phyloP scores from a whole-genome alignment of 2,888 invertebrate genomes.

The Miltochrista miniata region DNA sequence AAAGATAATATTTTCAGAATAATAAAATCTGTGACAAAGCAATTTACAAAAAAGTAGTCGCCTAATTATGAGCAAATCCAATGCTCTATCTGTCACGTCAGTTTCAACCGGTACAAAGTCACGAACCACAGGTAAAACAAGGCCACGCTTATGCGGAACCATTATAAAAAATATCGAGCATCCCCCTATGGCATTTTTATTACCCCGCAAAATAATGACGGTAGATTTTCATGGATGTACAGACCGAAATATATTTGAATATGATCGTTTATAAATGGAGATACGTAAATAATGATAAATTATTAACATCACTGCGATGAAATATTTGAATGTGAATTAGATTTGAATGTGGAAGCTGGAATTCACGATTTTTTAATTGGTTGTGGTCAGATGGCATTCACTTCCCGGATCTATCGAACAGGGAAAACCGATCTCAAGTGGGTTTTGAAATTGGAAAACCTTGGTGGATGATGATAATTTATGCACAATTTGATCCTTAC shows the following conservation, averaged over 20 bases:
- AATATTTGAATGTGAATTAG: slow-evolving; percentile 17
- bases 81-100: slow-evolving; percentile 16
- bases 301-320: slow-evolving; percentile 30
- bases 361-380: no score
- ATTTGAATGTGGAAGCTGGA: slow-evolving; percentile 1
- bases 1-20: no score
- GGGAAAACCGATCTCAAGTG: no score
- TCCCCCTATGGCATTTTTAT: slow-evolving; percentile 59
- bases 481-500: no score
- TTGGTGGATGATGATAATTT: no score
- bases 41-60: background rate
- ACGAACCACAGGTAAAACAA: slow-evolving; percentile 35
- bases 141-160: slow-evolving; percentile 29
- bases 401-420: no score
- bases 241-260: slow-evolving; percentile 41
- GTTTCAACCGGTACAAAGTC: slow-evolving; percentile 25
- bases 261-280: slow-evolving; percentile 37
- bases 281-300: slow-evolving; percentile 38
- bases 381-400: no score
- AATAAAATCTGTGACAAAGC: background rate
- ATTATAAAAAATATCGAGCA: slow-evolving; percentile 55
- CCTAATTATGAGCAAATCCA: slow-evolving; percentile 15
- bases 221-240: slow-evolving; percentile 43
- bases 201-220: slow-evolving; percentile 61
- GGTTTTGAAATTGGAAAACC: no score